Evolutionary conservation across 2,888 invertebrate genomes (phyloP), one percentile per base, ranked within the genome.

Genomic region (Drosophila greeni): DNA sequence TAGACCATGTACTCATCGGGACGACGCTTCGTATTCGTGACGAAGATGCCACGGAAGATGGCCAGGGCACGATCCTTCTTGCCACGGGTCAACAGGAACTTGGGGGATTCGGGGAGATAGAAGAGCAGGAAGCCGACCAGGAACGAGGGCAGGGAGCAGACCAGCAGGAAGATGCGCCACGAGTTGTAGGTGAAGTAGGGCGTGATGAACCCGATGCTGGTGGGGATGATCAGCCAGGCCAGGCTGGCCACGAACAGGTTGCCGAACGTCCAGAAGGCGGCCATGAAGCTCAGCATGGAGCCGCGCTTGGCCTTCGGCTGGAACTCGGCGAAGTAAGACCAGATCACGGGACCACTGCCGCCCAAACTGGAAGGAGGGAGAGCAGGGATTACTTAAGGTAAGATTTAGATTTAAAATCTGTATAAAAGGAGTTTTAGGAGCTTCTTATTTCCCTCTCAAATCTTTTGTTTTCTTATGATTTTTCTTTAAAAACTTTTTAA

Each of bases 291-390:
- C 79, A 97, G 90, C 96, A 97, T 97, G 55, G 95, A 94, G 53
- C 97, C 97, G 77, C 97, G 92, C 87, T 95, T 95, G 76, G 94
- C 91, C 89, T 95, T 96, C 60, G 97, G 96, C 89, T 97, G 97
- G 89, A 97, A 97, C 90, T 97, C 97, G 67, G 96, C 95, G 89
- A 96, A 97, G 90, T 97, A 97, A 23, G 97, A 95, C 95, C 97
- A 97, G 89, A 97, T 95, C 74, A 97, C 96, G 65, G 97, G 97
- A 87, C 97, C 88, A 64, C 88, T 88, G 62, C 88, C 88, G 66
- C 88, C 88, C 70, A 88, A 86, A 12, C 88, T 88, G 67, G 8
- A 54, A 53, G 5, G 2, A 24, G 26, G 12, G 6, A 16, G 24
- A n/a, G 4, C 12, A 26, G n/a, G 34, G 5, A 48, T 42, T 31